Percentiles rank a stretch among this genome's conserved stretches.
phyloP scores from a whole-genome alignment of 1,140 invertebrate genomes.

The Pseudomyrmex pallidus region DNA sequence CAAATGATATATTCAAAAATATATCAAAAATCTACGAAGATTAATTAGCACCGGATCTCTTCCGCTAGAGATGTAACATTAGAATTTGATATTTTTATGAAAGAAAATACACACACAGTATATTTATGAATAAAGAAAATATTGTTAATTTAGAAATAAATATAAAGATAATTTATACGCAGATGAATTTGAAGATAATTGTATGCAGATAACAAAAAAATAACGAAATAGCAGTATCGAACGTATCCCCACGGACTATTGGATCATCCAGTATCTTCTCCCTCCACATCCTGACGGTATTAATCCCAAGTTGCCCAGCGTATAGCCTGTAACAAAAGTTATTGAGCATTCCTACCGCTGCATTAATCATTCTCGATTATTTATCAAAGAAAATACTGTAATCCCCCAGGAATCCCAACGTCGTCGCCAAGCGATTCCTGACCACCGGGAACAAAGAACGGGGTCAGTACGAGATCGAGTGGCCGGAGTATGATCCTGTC shows the following conservation, averaged over 20 bases:
- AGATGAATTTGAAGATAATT: too few species aligned
- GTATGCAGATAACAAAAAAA: too few species aligned
- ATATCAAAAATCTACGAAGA: background rate
- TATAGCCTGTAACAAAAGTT: constrained; percentile 18
- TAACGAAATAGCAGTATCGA: background rate
- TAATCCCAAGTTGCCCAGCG: constrained; percentile 24
- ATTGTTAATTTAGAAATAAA: too few species aligned
- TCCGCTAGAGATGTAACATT: background rate
- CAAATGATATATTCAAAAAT: constrained; percentile 12
- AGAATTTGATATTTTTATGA: background rate
- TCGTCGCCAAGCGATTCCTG: constrained; percentile 86
- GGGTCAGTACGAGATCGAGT: constrained; percentile 89
- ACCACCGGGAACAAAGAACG: constrained; percentile 87
- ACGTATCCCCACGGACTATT: constrained; percentile 15
- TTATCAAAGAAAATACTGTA: constrained; percentile 45
- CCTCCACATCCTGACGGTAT: constrained; percentile 8
- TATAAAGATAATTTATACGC: too few species aligned
- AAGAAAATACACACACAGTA: too few species aligned
- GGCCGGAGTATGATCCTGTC: constrained; percentile 91
- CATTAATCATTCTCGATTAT: constrained; percentile 50
- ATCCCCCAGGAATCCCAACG: constrained; percentile 89
- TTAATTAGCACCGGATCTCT: background rate
- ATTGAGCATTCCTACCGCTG: background rate
- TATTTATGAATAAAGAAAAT: too few species aligned
- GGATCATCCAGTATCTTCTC: constrained; percentile 18